Base-by-base conservation (phyloP, 2,113 vertebrate genomes). In the Azemiops feae region DNA sequence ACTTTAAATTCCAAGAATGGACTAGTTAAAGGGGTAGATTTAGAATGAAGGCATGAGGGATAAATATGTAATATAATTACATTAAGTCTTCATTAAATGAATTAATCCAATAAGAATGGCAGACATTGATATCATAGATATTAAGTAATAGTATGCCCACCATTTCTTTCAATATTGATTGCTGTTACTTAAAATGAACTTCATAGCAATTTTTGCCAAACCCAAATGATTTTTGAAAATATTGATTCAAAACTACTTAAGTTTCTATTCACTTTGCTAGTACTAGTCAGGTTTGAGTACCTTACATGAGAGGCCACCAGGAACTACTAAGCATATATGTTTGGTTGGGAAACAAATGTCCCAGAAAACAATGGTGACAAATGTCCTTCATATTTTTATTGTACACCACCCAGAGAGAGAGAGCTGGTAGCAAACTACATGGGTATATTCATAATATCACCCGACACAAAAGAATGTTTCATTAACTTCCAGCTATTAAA, bases 161-260 rank as follows among this genome's bases (percentile, higher is more conserved):
- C 23, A 52, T 27, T 69, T 92, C n/a, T 92, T 64, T 22, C 22
- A 53, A 34, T 69, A 25, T 23, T 7, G 9, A 16, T 52, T 92
- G 27, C 39, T 14, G 2, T 47, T 60, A 4, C 58, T 92, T 60
- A 53, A 52, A 91, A 91, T 54, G 11, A 12, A 9, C 47, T 45
- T 43, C 23, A 14, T 45, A 87, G 91, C 22, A n/a, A 85, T 30
- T 60, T 88, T 4, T 64, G 91, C 47, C 91, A 92, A 53, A 88
- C 53, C 34, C 55, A 60, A 69, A 88, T 30, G 11, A 16, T 47
- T 92, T 87, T 88, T 58, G 69, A 92, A 69, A 88, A n/a, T 23
- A 69, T 69, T 53, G 57, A 88, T 88, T 92, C 52, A 88, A 88
- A 50, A n/a, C 53, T 92, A 20, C 22, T 5, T 88, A 92, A 92